These are phyloP conservation scores for Cairina moschata DNA, from an alignment of 2,113 vertebrate genomes.

Conservation along the genomic window DNA sequence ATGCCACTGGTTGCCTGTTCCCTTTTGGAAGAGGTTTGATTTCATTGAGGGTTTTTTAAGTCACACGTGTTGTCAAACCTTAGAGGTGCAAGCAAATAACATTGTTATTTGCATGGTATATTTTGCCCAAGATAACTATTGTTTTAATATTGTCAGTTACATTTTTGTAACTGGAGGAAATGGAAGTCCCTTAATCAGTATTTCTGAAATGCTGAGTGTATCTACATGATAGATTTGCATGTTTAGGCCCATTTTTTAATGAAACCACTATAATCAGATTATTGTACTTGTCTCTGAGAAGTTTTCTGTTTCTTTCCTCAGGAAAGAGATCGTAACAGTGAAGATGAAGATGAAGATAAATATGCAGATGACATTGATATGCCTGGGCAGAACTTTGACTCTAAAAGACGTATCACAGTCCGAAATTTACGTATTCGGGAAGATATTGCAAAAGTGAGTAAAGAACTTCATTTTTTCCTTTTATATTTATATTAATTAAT, in stretches of 20 bases:
- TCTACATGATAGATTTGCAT: not conserved
- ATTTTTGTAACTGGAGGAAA: not conserved
- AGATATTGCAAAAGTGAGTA: constrained; percentile 94
- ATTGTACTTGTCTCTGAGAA: not conserved
- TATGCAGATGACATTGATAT: constrained; percentile 99
- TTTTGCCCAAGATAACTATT: not conserved
- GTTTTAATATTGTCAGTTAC: not conserved
- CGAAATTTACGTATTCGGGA: constrained; percentile 95
- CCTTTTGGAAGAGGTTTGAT: not conserved
- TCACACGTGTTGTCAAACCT: not conserved
- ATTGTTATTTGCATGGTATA: not conserved
- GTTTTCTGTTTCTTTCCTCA: constrained; percentile 46
- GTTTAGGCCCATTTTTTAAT: not conserved
- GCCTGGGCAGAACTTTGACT: constrained; percentile 99
- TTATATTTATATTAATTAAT: not conserved
- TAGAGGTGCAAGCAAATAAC: not conserved
- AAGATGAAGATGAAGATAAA: constrained; percentile 98
- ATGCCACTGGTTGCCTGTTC: not conserved
- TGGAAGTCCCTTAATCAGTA: not conserved
- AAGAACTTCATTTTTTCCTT: not conserved
- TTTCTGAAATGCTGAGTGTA: not conserved
- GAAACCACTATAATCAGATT: not conserved
- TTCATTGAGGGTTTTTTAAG: not conserved
- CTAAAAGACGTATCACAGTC: constrained; percentile 96
- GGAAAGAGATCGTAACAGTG: constrained; percentile 95